A percentile compares a stretch with the other conserved stretches of the same genome.
These are phyloP conservation scores for Sus scrofa DNA, from an alignment of 2,113 vertebrate species.

Conservation along the genomic window T2T-Sscrofa CM000830.6:89905001-89905500, in stretches of 20 bases:
- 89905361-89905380: conserved; percentile 58
- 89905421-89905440: conserved; percentile 69
- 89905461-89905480: conserved; percentile 42
- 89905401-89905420: conserved; percentile 81
- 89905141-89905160: conserved; percentile 72
- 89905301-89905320: conserved; percentile 72
- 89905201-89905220: conserved; percentile 82
- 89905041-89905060: conserved; percentile 67
- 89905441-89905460: conserved; percentile 61
- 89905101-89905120: conserved; percentile 83
- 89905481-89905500: conserved; percentile 24
- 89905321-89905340: conserved; percentile 77
- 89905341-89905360: conserved; percentile 50
- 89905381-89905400: conserved; percentile 81
- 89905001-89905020: conserved; percentile 81
- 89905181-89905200: conserved; percentile 83
- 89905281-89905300: conserved; percentile 85
- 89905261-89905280: conserved; percentile 78
- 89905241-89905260: conserved; percentile 80
- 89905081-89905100: conserved; percentile 68
- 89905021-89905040: conserved; percentile 70
- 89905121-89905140: conserved; percentile 77
- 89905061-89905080: conserved; percentile 77
- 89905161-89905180: conserved; percentile 83
- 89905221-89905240: conserved; percentile 82